Evolutionary conservation across 1,140 invertebrate species (phyloP), one percentile per base, ranked within the genome.

Genomic region (Dendrolimus kikuchii): DNA sequence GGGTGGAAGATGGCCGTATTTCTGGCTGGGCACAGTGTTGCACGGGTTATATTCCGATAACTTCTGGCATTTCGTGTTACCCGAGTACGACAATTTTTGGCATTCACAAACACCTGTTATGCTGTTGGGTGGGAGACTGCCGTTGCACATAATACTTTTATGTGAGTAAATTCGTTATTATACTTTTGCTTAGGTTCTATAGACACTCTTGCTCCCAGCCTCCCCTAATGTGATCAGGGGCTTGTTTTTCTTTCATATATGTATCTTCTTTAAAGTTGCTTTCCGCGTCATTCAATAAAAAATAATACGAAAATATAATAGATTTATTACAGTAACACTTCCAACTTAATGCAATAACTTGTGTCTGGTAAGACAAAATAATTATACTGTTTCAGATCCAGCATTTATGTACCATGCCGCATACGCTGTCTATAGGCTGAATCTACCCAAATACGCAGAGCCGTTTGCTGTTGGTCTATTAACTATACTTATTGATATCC

Each of bases 391-490:
- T 90, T n/a, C 80, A 95, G 93, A 95, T 88, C 89, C 91, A 6
- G 90, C 90, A n/a, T 94, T 94, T 62, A 89, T 93, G n/a, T 95
- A 94, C 74, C 89, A 92, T 51, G 91, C 93, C 3, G 88, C 89
- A 2, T 90, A 92, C 47, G 90, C 90, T 8, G 91, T 93, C 0
- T 90, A 91, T 4, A 89, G 90, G 60, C 64, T 94, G 59, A 89
- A 89, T 46, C 82, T 95, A 39, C 90, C 91, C 5, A 87, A 71
- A 62, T 92, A 92, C 88, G 90, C 91, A 5, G 90, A 94, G 70
- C 91, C 93, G 0, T 91, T 93, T 75, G 93, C 93, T 39, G 93
- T 94, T 43, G 94, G 94, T 4, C 75, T 95, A n/a, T 71, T 90
- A 4, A 90, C 90, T 0, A 92, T 95, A 0, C 81, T 95, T 7